phyloP scores from a whole-genome alignment of 2,888 invertebrate genomes.

The Hirtodrosophila trivittata region DNA sequence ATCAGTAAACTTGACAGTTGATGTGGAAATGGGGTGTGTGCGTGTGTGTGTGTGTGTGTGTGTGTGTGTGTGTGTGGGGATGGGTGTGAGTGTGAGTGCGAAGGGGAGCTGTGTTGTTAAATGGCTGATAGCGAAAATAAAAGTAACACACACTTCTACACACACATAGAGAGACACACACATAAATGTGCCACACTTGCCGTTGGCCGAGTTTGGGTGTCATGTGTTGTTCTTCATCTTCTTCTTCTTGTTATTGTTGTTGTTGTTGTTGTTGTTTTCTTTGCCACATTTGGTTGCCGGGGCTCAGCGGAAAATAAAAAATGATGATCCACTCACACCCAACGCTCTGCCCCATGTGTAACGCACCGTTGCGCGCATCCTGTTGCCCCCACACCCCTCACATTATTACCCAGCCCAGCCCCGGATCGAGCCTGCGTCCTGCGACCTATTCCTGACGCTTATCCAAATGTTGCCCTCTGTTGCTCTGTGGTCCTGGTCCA shows the following conservation, averaged over 20 bases:
- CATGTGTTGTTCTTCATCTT: conserved; percentile 29
- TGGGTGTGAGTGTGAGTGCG: conserved; percentile 15
- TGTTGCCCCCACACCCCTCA: conserved; percentile 13
- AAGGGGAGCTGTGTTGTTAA: conserved; percentile 50
- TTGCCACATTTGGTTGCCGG: conserved; percentile 70
- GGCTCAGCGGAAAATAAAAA: conserved; percentile 82
- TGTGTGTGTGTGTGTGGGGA: conserved; percentile 16
- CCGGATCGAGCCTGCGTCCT: conserved; percentile 2
- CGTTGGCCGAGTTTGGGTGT: conserved; percentile 69
- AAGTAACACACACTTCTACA: conserved; percentile 65
- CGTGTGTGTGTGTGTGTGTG: conserved; percentile 19
- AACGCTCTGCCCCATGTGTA: conserved; percentile 46
- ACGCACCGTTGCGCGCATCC: conserved; percentile 65
- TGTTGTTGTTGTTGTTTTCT: conserved; percentile 29
- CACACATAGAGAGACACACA: conserved; percentile 29
- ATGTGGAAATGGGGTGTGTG: conserved; percentile 46
- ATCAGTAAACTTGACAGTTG: conserved; percentile 81
- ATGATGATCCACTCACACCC: conserved; percentile 80
- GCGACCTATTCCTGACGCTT: conserved; percentile 3
- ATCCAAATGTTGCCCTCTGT: conserved; percentile 1
- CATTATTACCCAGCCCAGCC: conserved; percentile 30
- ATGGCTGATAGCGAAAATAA: conserved; percentile 75
- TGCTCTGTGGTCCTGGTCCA: conserved; percentile 36
- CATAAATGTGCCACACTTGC: conserved; percentile 54
- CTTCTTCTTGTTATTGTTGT: conserved; percentile 20